These are phyloP conservation scores for Saccopteryx leptura DNA, from an alignment of 2,113 vertebrate genomes.

Conservation along the genomic window DNA sequence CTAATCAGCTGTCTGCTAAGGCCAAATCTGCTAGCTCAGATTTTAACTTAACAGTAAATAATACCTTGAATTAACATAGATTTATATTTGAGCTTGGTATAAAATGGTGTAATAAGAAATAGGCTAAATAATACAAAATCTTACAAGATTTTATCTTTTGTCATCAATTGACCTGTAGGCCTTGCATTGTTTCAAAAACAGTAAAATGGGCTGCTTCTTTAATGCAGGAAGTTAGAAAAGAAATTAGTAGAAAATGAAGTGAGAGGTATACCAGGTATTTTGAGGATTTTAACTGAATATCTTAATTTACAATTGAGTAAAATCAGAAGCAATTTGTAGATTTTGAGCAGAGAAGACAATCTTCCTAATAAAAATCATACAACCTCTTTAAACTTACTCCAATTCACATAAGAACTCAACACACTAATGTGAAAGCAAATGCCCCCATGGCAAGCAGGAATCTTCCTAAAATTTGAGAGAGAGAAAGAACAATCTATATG, in stretches of 20 bases:
- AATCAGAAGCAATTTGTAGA: not conserved
- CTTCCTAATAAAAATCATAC: not conserved
- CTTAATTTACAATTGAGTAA: not conserved
- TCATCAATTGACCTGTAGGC: not conserved
- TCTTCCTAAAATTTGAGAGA: not conserved
- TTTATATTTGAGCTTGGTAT: not conserved
- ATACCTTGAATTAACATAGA: not conserved
- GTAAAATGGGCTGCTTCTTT: not conserved
- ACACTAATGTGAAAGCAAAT: not conserved
- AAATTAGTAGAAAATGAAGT: not conserved
- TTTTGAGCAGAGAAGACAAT: not conserved
- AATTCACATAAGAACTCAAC: not conserved
- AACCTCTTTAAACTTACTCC: not conserved
- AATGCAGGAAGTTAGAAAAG: not conserved
- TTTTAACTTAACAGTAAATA: conserved; percentile 16
- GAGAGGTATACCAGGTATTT: not conserved
- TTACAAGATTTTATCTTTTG: not conserved
- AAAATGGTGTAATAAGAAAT: not conserved
- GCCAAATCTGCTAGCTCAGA: not conserved
- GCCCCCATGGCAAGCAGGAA: not conserved
- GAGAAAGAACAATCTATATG: not conserved
- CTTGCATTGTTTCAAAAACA: not conserved
- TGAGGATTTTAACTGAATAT: not conserved
- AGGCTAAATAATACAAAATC: not conserved
- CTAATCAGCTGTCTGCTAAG: not conserved